Evolutionary conservation across 2,113 vertebrate genomes (phyloP), one percentile per base, ranked within the genome.

Genomic region (Neofelis nebulosa): DNA sequence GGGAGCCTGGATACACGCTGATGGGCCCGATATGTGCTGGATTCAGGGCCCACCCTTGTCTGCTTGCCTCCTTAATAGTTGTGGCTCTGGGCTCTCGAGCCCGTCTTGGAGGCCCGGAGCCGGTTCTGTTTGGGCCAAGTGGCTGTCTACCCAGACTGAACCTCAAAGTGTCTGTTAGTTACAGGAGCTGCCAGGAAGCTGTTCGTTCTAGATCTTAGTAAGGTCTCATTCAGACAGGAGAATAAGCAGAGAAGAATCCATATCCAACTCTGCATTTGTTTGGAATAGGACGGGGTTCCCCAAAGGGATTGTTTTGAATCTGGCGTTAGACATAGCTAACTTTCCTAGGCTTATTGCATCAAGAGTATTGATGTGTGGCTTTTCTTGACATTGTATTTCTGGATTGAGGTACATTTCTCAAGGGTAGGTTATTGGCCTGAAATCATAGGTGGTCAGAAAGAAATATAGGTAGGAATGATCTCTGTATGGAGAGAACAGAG

Each of bases 381-480:
- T 78, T 95, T 83, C 61, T 65, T 90, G 61, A 91, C 84, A 86
- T 92, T 96, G 12, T 73, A 12, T 89, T 93, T 91, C 68, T 93
- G 36, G 33, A 33, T 74, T 45, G 7, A 91, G 78, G 38, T 45
- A 16, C 55, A 55, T 52, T 96, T 96, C 86, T 68, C 45, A 63
- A 78, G 31, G 61, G 23, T 89, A 29, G 4, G 11, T 55, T 57
- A 38, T 36, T 82, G 55, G 45, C 78, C 41, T 81, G 69, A 92
- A 84, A 87, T 48, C 11, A 48, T 4, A 84, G 61, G 25, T 89
- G 55, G 13, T 73, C 48, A 80, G 66, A 87, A 52, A 85, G 74
- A 68, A 27, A 55, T 87, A 15, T 31, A 29, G 61, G 12, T 63
- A 52, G 52, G 79, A 63, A 83, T 74, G 63, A 23, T 36, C 3